Evolutionary conservation across 2,888 invertebrate genomes (phyloP).

Genomic region (Erpobdella octoculata): DNA sequence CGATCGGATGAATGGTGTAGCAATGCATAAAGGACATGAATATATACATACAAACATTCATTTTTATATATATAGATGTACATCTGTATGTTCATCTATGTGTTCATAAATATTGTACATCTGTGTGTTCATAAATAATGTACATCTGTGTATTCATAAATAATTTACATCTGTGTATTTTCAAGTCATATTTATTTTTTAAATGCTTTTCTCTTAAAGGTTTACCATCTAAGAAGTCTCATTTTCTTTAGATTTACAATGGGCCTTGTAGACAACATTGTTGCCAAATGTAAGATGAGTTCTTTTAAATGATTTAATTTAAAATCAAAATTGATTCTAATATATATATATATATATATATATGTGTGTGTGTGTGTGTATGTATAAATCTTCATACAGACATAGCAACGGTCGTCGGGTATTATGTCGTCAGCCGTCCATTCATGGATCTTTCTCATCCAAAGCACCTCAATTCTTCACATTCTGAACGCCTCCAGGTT

Average conservation of each 20-base stretch:
- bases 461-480: constrained; percentile 60
- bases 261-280: constrained; percentile 89
- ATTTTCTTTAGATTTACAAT: constrained; percentile 78
- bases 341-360: not conserved
- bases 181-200: constrained; percentile 14
- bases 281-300: constrained; percentile 78
- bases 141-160: not conserved
- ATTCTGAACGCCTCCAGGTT: constrained; percentile 72
- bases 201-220: constrained; percentile 50
- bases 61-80: too few relatives aligned
- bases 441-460: constrained; percentile 72
- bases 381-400: constrained; percentile 57
- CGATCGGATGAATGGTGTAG: too few relatives aligned
- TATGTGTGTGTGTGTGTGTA: not conserved
- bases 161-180: not conserved
- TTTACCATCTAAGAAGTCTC: constrained; percentile 74
- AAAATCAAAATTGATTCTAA: not conserved
- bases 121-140: not conserved
- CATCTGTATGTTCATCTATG: not conserved
- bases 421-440: constrained; percentile 85
- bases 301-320: constrained; percentile 15
- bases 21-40: too few relatives aligned
- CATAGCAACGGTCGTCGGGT: constrained; percentile 89
- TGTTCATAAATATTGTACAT: not conserved
- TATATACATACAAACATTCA: too few relatives aligned